Conservation (phyloP, 1,140 invertebrate species). For the Lepidurus apus region DNA sequence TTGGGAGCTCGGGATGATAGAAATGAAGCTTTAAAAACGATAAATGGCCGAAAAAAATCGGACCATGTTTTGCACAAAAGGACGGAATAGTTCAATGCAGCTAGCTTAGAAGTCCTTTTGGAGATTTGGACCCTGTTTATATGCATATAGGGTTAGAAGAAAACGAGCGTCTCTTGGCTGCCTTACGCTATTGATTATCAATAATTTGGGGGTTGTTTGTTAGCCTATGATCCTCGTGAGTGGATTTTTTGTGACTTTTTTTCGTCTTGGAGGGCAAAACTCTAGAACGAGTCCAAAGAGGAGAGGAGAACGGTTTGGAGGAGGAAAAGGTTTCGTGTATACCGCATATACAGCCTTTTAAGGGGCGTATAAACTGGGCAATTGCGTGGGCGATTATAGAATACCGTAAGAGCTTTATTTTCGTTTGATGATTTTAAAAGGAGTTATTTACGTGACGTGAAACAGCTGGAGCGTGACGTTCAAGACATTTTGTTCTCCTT, state of each 20-base stretch:
- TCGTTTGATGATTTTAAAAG: not conserved
- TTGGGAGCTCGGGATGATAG: not conserved
- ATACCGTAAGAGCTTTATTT: not conserved
- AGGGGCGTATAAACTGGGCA: not conserved
- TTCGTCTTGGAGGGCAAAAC: not conserved
- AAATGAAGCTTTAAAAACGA: not conserved
- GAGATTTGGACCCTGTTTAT: too few species aligned
- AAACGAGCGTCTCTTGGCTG: not conserved
- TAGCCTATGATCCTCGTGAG: not conserved
- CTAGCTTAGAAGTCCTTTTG: not conserved
- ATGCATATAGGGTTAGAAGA: too few species aligned
- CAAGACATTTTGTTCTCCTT: not conserved
- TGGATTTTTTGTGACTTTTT: not conserved
- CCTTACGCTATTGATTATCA: not conserved
- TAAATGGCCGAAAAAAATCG: not conserved
- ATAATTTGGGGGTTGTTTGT: not conserved
- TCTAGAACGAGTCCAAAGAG: not conserved
- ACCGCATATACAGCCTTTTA: not conserved
- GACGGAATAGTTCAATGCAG: not conserved
- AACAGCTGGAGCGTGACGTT: not conserved
- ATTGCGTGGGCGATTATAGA: not conserved
- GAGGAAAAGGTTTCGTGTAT: not conserved
- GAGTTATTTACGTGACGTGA: not conserved
- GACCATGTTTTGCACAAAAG: not conserved
- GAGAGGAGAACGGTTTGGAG: not conserved